Conservation (phyloP, 2,888 invertebrate genomes). For the Nysson spinosus region DNA sequence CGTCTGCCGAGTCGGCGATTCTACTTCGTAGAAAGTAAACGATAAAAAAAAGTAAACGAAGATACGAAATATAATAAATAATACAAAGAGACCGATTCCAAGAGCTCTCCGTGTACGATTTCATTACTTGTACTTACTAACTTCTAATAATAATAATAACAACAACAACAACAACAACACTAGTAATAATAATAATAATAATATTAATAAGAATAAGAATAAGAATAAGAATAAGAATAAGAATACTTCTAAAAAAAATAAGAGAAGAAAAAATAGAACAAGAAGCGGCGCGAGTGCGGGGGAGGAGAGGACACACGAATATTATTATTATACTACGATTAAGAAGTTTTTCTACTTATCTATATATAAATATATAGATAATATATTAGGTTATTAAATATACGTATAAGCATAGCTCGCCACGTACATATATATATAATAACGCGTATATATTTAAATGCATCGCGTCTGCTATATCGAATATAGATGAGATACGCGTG, state of each 20-base stretch:
- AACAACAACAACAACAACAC: no score
- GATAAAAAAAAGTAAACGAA: no score
- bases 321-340: slow-evolving; percentile 59
- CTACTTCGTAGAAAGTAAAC: no score
- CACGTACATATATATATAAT: slow-evolving; percentile 58
- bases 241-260: no score
- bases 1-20: no score
- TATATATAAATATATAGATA: slow-evolving; percentile 19
- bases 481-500: slow-evolving; percentile 51
- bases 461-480: not conserved
- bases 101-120: slow-evolving; percentile 29
- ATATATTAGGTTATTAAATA: slow-evolving; percentile 57
- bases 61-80: no score
- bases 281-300: slow-evolving; percentile 44
- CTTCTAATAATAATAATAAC: no score
- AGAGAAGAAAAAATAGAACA: slow-evolving; percentile 10
- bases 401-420: slow-evolving; percentile 58
- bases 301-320: slow-evolving; percentile 45
- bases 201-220: no score
- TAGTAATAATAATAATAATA: no score
- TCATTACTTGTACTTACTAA: slow-evolving; percentile 29
- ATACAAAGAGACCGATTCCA: no score
- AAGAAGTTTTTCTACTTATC: slow-evolving; percentile 70
- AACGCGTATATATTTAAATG: slow-evolving; percentile 16
- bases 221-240: no score